Base-by-base conservation (phyloP, 2,113 vertebrate species). In the Oryzias celebensis region DNA sequence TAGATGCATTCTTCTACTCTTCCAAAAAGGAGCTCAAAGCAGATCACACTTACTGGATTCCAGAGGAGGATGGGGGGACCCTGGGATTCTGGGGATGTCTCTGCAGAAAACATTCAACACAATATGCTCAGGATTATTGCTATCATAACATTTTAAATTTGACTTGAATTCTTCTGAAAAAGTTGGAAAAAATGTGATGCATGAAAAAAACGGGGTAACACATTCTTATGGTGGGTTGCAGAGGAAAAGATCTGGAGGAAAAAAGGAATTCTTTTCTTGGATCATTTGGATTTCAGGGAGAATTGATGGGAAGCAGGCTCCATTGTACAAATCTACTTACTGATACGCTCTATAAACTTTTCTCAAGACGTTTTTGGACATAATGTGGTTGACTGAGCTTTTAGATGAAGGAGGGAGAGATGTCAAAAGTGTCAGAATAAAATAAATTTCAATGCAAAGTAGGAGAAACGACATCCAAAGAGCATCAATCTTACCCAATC, bases 21-120 rank as follows among this genome's bases (percentile, higher is more conserved):
- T 36, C 31, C 31, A 36, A 36, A 13, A 36, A 36, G 8, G 36
- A 36, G 36, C 12, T 36, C 36, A 12, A n/a, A 4, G 15, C 0
- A 31, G n/a, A 1, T 13, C 45, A 65, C 26, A 91, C 93, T 85
- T 90, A 99, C 97, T 99, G 49, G 96, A 99, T 80, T 99, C 97
- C 88, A 99, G 83, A 7, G 97, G 96, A 86, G 97, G 97, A 66
- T 99, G 96, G 59, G 96, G 95, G 60, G 93, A 96, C 87, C 97
- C 96, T 1, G 97, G 97, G 86, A 98, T 97, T 91, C 96, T 90
- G 77, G 96, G 96, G 87, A 94, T 97, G 85, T 97, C 96, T 89
- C 97, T 99, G 90, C 55, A 12, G 23, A 69, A 80, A 60, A 54
- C 52, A 72, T 18, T 47, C 7, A 50, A 16, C 47, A 58, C n/a